These are phyloP conservation scores for Trogon melanurus DNA, from an alignment of 2,113 vertebrate species.

Conservation along the genomic window DNA sequence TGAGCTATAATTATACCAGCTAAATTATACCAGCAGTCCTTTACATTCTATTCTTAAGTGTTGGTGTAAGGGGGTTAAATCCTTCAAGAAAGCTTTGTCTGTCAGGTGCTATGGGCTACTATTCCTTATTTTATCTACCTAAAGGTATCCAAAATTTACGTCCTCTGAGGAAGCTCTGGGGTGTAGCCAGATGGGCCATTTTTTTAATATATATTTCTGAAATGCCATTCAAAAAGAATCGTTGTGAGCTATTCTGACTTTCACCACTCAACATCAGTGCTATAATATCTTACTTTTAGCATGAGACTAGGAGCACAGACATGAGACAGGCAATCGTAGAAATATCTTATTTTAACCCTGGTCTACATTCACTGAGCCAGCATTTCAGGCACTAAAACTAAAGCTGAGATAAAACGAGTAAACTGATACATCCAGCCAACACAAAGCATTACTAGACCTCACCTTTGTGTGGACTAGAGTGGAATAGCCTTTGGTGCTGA, in stretches of 20 bases:
- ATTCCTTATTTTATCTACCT: not conserved
- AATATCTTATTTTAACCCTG: slow-evolving; percentile 25
- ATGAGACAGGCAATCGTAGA: slow-evolving; percentile 5
- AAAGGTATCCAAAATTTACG: not conserved
- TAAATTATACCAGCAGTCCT: not conserved
- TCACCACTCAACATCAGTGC: not conserved
- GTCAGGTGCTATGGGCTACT: not conserved
- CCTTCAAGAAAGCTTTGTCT: not conserved
- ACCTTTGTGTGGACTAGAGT: not conserved
- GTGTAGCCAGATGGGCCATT: not conserved
- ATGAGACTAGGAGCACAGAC: not conserved
- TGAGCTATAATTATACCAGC: not conserved
- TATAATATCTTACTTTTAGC: slow-evolving; percentile 32
- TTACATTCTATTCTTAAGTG: not conserved
- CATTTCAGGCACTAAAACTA: not conserved
- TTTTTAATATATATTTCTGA: not conserved
- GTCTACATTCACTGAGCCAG: not conserved
- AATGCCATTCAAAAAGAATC: slow-evolving; percentile 8
- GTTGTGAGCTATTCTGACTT: slow-evolving; percentile 2
- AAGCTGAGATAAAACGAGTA: not conserved
- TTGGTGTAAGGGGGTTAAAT: not conserved
- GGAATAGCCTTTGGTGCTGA: not conserved
- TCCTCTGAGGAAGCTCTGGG: not conserved
- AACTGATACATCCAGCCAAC: not conserved
- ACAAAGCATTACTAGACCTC: not conserved